Conservation (phyloP, 2,113 vertebrate genomes). For the Oreochromis spilurus region DNA sequence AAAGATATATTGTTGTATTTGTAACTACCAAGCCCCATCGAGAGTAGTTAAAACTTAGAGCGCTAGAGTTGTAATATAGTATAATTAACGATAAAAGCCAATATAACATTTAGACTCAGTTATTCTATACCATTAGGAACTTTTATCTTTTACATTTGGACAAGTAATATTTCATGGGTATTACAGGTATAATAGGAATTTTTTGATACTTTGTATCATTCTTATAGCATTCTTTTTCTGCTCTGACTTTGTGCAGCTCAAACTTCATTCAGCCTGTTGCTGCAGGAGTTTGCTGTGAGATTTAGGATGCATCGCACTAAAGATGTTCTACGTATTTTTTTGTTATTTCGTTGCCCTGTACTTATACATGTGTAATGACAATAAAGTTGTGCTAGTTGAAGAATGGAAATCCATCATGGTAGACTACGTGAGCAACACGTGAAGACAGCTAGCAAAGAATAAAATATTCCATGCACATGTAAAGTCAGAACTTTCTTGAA, state of each 20-base stretch:
- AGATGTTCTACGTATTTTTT: conserved; percentile 61
- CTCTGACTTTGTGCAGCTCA: conserved; percentile 69
- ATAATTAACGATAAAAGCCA: not conserved
- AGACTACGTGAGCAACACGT: conserved; percentile 89
- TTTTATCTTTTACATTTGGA: not conserved
- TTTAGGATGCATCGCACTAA: conserved; percentile 67
- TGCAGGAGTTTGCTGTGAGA: conserved; percentile 79
- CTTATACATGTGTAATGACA: not conserved
- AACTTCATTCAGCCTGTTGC: conserved; percentile 85
- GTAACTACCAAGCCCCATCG: not conserved
- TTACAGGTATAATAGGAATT: not conserved
- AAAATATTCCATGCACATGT: not conserved
- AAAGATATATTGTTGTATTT: not conserved
- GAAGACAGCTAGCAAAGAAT: conserved; percentile 14
- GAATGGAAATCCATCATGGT: conserved; percentile 83
- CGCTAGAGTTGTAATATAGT: not conserved
- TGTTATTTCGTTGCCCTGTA: not conserved
- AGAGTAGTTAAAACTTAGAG: not conserved
- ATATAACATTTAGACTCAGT: not conserved
- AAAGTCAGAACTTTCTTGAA: not conserved
- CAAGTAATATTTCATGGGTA: not conserved
- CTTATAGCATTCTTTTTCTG: not conserved
- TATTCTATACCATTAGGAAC: not conserved
- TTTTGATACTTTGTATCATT: not conserved
- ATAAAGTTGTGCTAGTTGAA: conserved; percentile 63